phyloP scores from a whole-genome alignment of 2,888 invertebrate species.

The Drosophila nr. perissopoda region DNA sequence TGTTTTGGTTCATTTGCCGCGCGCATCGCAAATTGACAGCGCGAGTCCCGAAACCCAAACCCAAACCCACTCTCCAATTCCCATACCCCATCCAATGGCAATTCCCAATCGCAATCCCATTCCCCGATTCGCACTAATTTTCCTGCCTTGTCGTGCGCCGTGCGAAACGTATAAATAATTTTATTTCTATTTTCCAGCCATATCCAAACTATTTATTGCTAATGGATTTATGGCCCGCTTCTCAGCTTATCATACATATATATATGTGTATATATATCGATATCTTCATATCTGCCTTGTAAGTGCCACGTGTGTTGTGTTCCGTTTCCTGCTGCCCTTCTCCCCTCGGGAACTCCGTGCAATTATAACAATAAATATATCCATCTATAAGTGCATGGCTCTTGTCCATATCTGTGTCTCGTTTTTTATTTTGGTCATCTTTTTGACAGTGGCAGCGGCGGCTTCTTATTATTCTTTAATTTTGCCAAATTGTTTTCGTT shows the following conservation, averaged over 20 bases:
- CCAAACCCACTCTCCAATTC: background rate
- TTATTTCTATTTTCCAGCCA: constrained; percentile 68
- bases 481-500: constrained; percentile 84
- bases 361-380: constrained; percentile 53
- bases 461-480: constrained; percentile 84
- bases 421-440: constrained; percentile 16
- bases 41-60: constrained; percentile 18
- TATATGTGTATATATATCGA: constrained; percentile 52
- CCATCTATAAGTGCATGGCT: constrained; percentile 13
- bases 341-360: constrained; percentile 54
- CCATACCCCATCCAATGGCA: background rate
- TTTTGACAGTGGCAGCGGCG: constrained; percentile 35
- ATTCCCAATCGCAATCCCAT: constrained; percentile 28
- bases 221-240: constrained; percentile 81
- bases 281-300: constrained; percentile 65
- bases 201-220: constrained; percentile 80
- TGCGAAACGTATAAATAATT: constrained; percentile 79
- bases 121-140: constrained; percentile 73
- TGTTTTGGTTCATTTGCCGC: constrained; percentile 79
- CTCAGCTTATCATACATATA: background rate
- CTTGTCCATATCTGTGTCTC: background rate
- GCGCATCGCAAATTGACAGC: constrained; percentile 77
- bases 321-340: constrained; percentile 30
- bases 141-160: constrained; percentile 74
- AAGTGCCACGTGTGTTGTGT: constrained; percentile 70